Conservation (phyloP, 2,113 vertebrate genomes). For the Saccopteryx leptura region DNA sequence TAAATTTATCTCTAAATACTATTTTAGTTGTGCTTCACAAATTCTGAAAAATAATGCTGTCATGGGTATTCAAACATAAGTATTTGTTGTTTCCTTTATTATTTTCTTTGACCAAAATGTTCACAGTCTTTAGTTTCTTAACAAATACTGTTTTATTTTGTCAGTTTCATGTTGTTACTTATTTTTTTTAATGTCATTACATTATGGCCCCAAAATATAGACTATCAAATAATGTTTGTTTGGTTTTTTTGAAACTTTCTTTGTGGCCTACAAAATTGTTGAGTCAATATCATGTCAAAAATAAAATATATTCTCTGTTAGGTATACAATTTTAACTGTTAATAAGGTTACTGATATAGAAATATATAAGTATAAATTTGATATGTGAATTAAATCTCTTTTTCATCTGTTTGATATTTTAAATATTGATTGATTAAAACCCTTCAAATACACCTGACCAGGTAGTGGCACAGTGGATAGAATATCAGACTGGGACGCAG, state of each 20-base stretch:
- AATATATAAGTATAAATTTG: neutral
- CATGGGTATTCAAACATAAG: neutral
- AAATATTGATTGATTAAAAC: neutral
- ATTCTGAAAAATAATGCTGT: neutral
- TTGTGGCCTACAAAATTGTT: neutral
- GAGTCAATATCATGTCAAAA: neutral
- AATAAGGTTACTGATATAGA: neutral
- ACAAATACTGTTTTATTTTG: neutral
- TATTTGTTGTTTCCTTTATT: neutral
- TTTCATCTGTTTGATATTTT: neutral
- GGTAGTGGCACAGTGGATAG: too few relatives aligned
- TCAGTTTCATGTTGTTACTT: neutral
- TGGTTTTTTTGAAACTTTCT: neutral
- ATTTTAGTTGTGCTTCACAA: neutral
- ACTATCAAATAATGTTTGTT: neutral
- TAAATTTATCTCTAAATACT: neutral
- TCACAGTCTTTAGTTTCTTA: neutral
- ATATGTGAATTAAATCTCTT: neutral
- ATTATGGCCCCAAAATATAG: neutral
- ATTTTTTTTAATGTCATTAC: constrained; percentile 39
- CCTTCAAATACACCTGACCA: neutral
- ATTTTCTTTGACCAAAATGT: constrained; percentile 5
- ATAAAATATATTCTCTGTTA: neutral
- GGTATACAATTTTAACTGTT: neutral
- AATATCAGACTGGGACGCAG: too few relatives aligned